Evolutionary conservation across 1,140 invertebrate genomes (phyloP).

Genomic region (Drosophila neocordata): DNA sequence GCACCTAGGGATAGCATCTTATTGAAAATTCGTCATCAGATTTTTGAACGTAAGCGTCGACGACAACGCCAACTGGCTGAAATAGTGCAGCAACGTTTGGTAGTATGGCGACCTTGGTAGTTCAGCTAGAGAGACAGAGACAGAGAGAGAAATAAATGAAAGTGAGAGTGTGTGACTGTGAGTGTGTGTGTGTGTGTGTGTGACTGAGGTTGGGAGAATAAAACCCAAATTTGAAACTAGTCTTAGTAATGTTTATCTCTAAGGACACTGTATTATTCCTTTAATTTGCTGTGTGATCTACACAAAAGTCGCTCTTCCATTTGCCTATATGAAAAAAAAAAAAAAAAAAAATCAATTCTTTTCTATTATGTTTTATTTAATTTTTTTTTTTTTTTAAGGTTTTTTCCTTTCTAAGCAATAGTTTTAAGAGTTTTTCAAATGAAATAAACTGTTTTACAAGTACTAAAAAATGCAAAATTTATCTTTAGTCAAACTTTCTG

Average conservation of each 20-base stretch:
- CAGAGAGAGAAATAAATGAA: constrained; percentile 14
- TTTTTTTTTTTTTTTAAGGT: constrained; percentile 23
- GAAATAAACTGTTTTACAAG: too few relatives aligned
- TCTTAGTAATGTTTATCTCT: constrained; percentile 19
- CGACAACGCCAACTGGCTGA: constrained; percentile 61
- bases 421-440: too few relatives aligned
- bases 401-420: constrained; percentile 11
- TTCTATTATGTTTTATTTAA: not conserved
- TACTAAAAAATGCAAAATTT: not conserved
- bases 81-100: constrained; percentile 54
- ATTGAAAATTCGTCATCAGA: constrained; percentile 74
- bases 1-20: constrained; percentile 69
- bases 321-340: constrained; percentile 16
- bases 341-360: too few relatives aligned
- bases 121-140: not conserved
- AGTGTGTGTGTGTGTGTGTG: constrained; percentile 33
- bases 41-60: constrained; percentile 74
- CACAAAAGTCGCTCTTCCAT: constrained; percentile 59
- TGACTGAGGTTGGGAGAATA: not conserved
- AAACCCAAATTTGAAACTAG: constrained; percentile 39
- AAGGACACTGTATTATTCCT: constrained; percentile 61
- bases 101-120: constrained; percentile 78
- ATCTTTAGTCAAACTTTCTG: too few relatives aligned
- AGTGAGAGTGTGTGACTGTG: constrained; percentile 4
- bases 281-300: constrained; percentile 51